Percentiles rank a stretch among this genome's conserved stretches.
Evolutionary conservation across 2,113 vertebrate species (phyloP).

Genomic region (Neopipo cinnamomea): DNA sequence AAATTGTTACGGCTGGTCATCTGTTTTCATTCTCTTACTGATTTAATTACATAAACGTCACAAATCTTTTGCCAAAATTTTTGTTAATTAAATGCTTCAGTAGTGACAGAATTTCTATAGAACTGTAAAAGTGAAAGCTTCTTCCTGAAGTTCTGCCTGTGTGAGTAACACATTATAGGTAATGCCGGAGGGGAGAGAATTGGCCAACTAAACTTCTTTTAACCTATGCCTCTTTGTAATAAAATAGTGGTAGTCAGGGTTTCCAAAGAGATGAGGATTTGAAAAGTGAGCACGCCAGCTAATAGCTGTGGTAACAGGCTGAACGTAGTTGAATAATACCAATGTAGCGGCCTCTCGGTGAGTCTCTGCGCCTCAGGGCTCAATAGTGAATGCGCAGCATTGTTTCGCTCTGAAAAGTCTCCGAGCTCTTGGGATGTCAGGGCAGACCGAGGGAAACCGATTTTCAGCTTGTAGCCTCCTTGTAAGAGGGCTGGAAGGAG

Average conservation of each 20-base stretch:
- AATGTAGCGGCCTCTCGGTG: neutral
- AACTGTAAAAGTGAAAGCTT: neutral
- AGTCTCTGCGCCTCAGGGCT: neutral
- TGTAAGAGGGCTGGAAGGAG: neutral
- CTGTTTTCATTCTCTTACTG: neutral
- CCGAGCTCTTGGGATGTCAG: neutral
- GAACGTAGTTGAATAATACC: neutral
- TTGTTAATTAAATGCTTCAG: neutral
- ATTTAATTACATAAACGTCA: neutral
- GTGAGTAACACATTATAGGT: neutral
- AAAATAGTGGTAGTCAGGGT: conserved; percentile 21
- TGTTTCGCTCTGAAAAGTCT: conserved; percentile 10
- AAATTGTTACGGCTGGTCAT: neutral
- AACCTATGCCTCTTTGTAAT: conserved; percentile 28
- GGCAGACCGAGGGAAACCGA: neutral
- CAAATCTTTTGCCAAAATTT: neutral
- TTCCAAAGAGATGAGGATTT: conserved; percentile 49
- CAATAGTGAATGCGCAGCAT: conserved; percentile 26
- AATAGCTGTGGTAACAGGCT: conserved; percentile 19
- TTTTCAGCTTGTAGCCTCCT: conserved; percentile 15
- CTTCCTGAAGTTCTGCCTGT: neutral
- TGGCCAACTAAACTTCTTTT: neutral
- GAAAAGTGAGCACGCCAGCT: conserved; percentile 49
- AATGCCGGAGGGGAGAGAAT: neutral
- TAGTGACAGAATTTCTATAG: neutral